phyloP scores from a whole-genome alignment of 2,113 vertebrate species.

The Bos indicus region DNA sequence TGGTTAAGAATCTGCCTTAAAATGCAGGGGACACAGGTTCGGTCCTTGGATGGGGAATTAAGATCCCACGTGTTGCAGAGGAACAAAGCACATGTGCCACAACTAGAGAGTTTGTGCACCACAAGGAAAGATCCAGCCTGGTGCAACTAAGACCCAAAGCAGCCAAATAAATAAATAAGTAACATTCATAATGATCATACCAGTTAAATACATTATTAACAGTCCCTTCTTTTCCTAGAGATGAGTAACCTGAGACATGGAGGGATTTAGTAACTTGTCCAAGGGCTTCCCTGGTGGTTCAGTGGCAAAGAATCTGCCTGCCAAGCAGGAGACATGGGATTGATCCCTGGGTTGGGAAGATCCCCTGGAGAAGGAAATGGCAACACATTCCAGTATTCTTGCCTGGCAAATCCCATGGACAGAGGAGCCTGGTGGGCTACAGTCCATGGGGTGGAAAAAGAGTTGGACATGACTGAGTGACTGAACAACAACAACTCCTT shows the following conservation, averaged over 20 bases:
- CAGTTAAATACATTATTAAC: background rate
- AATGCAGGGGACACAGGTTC: background rate
- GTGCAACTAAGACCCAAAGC: background rate
- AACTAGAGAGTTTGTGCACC: background rate
- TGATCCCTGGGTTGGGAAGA: background rate
- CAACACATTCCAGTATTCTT: background rate
- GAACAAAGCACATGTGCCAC: background rate
- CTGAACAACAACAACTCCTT: background rate
- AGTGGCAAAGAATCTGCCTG: background rate
- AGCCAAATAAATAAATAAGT: background rate
- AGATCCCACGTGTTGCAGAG: background rate
- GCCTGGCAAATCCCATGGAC: background rate
- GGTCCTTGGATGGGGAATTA: background rate
- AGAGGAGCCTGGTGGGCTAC: background rate
- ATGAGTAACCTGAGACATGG: background rate
- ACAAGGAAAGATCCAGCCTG: background rate
- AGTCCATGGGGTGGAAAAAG: background rate
- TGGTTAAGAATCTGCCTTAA: background rate
- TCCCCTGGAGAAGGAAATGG: background rate
- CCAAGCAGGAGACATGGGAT: background rate
- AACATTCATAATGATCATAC: background rate
- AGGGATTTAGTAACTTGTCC: background rate
- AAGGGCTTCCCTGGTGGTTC: background rate
- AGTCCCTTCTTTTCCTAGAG: background rate
- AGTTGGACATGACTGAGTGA: rapidly evolving